These are phyloP conservation scores for Colossoma macropomum DNA, from an alignment of 2,113 vertebrate species.

Conservation along the genomic window DNA sequence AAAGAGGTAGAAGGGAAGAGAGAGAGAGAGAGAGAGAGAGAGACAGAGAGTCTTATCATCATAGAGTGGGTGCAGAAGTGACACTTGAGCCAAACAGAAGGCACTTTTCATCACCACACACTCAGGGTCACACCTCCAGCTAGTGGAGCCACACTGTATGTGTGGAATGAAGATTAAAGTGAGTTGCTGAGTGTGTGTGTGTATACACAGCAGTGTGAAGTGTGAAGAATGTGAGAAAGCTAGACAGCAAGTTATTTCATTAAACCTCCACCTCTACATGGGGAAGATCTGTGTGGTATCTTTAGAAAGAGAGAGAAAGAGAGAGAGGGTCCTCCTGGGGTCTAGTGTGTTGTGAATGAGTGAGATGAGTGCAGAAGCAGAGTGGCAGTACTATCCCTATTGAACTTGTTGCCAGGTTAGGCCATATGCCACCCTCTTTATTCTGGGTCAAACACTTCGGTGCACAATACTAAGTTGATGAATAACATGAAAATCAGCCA, in stretches of 20 bases:
- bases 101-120: slow-evolving; percentile 41
- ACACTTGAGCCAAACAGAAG: slow-evolving; percentile 45
- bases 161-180: slow-evolving; percentile 12
- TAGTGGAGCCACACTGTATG: slow-evolving; percentile 29
- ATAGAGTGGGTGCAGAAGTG: slow-evolving; percentile 22
- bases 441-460: slow-evolving; percentile 7
- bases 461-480: not conserved
- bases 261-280: not conserved
- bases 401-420: slow-evolving; percentile 2
- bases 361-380: not conserved
- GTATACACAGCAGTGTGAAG: not conserved
- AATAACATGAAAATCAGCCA: too few relatives aligned
- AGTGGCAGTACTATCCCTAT: not conserved
- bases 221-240: slow-evolving; percentile 11
- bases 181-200: not conserved
- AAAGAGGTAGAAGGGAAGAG: not conserved
- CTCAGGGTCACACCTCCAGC: slow-evolving; percentile 38
- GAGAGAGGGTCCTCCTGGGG: slow-evolving; percentile 23
- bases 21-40: slow-evolving; percentile 27
- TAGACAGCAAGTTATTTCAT: not conserved
- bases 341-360: slow-evolving; percentile 21
- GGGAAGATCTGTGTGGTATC: not conserved
- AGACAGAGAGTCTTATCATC: not conserved
- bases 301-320: not conserved
- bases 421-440: not conserved